Evolutionary conservation across 1,140 invertebrate genomes (phyloP).

Genomic region (Zaprionus ghesquierei): DNA sequence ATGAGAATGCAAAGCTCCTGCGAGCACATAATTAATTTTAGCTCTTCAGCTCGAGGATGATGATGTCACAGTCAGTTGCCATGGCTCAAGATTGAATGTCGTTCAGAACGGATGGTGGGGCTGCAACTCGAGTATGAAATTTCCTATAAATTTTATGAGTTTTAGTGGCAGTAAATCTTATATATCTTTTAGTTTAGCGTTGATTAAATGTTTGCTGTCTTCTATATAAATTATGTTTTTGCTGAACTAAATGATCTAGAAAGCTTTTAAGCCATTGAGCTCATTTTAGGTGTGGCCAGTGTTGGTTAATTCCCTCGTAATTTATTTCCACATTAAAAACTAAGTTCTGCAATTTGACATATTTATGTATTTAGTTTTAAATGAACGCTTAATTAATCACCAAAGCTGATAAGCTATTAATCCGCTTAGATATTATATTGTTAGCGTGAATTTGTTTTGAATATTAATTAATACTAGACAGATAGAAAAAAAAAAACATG

Average conservation of each 20-base stretch:
- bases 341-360: too few species aligned
- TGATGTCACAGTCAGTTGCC: conserved; percentile 1
- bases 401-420: neutral
- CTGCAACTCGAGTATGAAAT: neutral
- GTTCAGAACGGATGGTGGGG: neutral
- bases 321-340: too few species aligned
- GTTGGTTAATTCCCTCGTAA: too few species aligned
- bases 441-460: neutral
- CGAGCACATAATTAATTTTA: neutral
- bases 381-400: neutral
- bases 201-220: neutral
- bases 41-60: neutral
- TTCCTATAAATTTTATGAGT: neutral
- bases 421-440: neutral
- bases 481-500: neutral
- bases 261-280: neutral
- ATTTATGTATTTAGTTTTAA: too few species aligned
- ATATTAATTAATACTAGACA: neutral
- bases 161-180: neutral
- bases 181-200: neutral
- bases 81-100: neutral
- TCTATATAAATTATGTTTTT: neutral
- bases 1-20: neutral
- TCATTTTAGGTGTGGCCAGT: neutral
- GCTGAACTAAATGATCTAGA: neutral